A percentile compares a stretch with the other conserved stretches of the same genome.
phyloP scores from a whole-genome alignment of 2,888 invertebrate genomes.

The Thera britannica region DNA sequence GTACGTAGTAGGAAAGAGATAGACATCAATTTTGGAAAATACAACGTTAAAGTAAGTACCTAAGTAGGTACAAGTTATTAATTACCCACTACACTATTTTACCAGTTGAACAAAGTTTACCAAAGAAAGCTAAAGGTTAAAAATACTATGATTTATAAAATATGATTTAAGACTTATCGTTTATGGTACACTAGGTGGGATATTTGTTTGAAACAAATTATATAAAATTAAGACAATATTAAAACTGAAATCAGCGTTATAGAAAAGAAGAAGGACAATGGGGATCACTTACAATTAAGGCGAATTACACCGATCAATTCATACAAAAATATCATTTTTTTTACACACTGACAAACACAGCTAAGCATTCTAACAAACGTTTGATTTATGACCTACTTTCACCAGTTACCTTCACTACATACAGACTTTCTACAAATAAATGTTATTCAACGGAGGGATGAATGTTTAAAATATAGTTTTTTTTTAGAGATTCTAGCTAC shows the following conservation, averaged over 20 bases:
- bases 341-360: conserved; percentile 72
- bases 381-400: conserved; percentile 25
- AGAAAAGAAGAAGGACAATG: conserved; percentile 24
- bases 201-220: conserved; percentile 47
- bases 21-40: conserved; percentile 6
- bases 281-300: conserved; percentile 61
- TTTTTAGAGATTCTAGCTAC: conserved; percentile 30
- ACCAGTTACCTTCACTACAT: conserved; percentile 27
- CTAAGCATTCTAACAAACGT: conserved; percentile 68
- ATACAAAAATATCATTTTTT: conserved; percentile 84
- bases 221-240: background rate
- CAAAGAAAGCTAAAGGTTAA: conserved; percentile 47
- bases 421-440: conserved; percentile 31
- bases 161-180: conserved; percentile 61
- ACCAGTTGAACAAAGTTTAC: conserved; percentile 17
- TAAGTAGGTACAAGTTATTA: background rate
- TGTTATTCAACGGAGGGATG: conserved; percentile 31
- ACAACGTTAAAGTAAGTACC: conserved; percentile 6
- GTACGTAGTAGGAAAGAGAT: conserved; percentile 5
- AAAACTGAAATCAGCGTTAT: conserved; percentile 23
- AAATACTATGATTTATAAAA: conserved; percentile 45
- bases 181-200: conserved; percentile 80
- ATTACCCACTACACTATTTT: conserved; percentile 1
- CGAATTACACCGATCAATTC: conserved; percentile 73
- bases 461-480: conserved; percentile 16